These are phyloP conservation scores for Vipera latastei DNA, from an alignment of 2,797 vertebrate genomes.

Conservation along the genomic window DNA sequence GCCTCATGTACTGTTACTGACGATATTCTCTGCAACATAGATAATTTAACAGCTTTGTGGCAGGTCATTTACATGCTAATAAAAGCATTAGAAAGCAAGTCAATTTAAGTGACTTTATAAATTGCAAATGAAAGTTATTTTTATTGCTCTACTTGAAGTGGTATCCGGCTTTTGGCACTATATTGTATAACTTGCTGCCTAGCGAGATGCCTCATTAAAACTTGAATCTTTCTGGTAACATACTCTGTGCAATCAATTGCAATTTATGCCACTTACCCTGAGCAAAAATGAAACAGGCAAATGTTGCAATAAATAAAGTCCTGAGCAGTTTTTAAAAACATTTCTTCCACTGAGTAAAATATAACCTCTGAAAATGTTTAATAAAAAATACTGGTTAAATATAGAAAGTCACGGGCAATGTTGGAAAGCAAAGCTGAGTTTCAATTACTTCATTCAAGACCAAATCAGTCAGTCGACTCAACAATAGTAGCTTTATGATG, in stretches of 20 bases:
- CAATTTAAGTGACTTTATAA: conserved; percentile 62
- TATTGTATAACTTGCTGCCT: conserved; percentile 3
- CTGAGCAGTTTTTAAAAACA: not conserved
- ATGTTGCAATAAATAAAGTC: not conserved
- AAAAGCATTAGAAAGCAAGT: conserved; percentile 52
- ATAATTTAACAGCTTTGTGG: conserved; percentile 60
- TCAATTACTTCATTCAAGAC: not conserved
- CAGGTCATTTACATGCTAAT: conserved; percentile 65
- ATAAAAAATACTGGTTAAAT: not conserved
- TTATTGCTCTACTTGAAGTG: conserved; percentile 52
- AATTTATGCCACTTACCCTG: not conserved
- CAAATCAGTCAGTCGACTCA: not conserved
- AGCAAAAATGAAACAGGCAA: conserved; percentile 25
- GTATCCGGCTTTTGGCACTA: conserved; percentile 45
- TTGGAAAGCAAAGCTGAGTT: not conserved
- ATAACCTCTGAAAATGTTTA: not conserved
- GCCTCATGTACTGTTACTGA: not conserved
- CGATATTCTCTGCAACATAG: conserved; percentile 43
- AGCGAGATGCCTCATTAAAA: conserved; percentile 26
- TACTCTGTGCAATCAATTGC: conserved; percentile 20
- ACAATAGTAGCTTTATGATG: not conserved
- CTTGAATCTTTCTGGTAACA: not conserved
- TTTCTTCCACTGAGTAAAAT: not conserved
- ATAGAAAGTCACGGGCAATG: not conserved
- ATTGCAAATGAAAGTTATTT: conserved; percentile 61